Conservation (phyloP, 2,113 vertebrate genomes). For the Planiliza haematocheilus region DNA sequence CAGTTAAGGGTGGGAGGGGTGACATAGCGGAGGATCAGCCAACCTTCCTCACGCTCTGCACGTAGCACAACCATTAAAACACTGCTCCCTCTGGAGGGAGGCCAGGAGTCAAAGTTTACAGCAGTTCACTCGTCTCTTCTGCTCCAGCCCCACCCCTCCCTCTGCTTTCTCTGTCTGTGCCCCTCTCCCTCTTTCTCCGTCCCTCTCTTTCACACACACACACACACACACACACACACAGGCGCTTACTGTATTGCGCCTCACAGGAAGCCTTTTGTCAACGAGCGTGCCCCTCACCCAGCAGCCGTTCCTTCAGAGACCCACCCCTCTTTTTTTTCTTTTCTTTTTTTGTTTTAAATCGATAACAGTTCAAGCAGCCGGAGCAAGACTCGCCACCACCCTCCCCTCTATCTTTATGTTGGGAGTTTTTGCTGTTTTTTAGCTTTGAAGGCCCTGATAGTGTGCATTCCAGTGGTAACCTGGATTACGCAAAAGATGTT, state of each 20-base stretch:
- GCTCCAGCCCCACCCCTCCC: constrained; percentile 54
- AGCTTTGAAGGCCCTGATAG: constrained; percentile 62
- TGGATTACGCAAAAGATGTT: constrained; percentile 52
- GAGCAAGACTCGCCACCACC: neutral
- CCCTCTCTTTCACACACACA: constrained; percentile 9
- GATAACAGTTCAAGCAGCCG: constrained; percentile 1
- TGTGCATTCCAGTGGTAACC: constrained; percentile 66
- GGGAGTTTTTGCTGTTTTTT: constrained; percentile 43
- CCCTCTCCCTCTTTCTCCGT: constrained; percentile 21
- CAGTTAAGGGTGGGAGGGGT: constrained; percentile 62
- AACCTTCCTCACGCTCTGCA: constrained; percentile 82
- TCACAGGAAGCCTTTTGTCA: constrained; percentile 68
- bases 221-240: constrained; percentile 8
- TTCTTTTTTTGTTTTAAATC: constrained; percentile 9
- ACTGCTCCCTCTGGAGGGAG: constrained; percentile 77
- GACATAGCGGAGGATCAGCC: constrained; percentile 67
- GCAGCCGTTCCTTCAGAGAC: constrained; percentile 8
- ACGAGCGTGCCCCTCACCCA: constrained; percentile 25
- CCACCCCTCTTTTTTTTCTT: constrained; percentile 6
- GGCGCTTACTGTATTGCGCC: constrained; percentile 21
- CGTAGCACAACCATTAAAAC: constrained; percentile 86
- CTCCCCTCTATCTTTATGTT: neutral
- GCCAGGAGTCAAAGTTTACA: constrained; percentile 83
- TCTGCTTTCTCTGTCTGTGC: constrained; percentile 47
- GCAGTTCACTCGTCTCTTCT: constrained; percentile 74